Evolutionary conservation across 1,140 invertebrate genomes (phyloP).

Genomic region (Solenopsis invicta): DNA sequence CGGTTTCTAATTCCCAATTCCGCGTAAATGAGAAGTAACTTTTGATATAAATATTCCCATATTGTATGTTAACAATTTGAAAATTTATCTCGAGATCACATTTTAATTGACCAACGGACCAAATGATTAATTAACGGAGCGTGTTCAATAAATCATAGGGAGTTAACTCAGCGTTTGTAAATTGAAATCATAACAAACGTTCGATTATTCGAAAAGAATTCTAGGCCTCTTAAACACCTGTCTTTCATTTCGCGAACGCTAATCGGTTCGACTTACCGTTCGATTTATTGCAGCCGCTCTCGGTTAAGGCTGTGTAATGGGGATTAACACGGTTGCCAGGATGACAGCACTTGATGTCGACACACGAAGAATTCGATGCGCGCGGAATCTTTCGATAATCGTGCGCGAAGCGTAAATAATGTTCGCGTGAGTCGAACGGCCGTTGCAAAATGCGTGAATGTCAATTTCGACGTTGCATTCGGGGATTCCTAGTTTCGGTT

Average conservation of each 20-base stretch:
- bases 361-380: slow-evolving; percentile 23
- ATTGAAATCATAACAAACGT: neutral
- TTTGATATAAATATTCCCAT: neutral
- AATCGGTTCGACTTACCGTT: neutral
- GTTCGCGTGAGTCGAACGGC: slow-evolving; percentile 1
- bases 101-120: neutral
- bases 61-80: neutral
- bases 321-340: slow-evolving; percentile 6
- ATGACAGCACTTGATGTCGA: slow-evolving; percentile 23
- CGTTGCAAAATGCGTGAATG: slow-evolving; percentile 21
- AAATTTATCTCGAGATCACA: neutral
- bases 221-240: neutral
- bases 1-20: neutral
- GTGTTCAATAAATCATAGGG: neutral
- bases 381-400: slow-evolving; percentile 27
- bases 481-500: neutral
- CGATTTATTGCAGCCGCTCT: slow-evolving; percentile 29
- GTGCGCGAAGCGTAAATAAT: slow-evolving; percentile 45
- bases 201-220: neutral
- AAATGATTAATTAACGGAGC: neutral
- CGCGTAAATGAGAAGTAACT: neutral
- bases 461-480: slow-evolving; percentile 14
- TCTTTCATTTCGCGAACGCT: neutral
- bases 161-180: neutral
- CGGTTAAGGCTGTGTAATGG: slow-evolving; percentile 12